These are phyloP conservation scores for Bombyx mori DNA, from an alignment of 1,140 invertebrate species.

Conservation along the genomic window ASM3026992v2 NC_085116.1:11369501-11370000, in stretches of 20 bases:
- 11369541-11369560: conserved; percentile 61
- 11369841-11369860: background rate
- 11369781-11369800: conserved; percentile 37
- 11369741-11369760: conserved; percentile 50
- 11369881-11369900: conserved; percentile 1
- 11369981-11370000: no score
- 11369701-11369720: conserved; percentile 40
- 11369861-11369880: background rate
- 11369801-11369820: conserved; percentile 42
- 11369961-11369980: no score
- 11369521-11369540: conserved; percentile 64
- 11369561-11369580: conserved; percentile 56
- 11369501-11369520: conserved; percentile 64
- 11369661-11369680: conserved; percentile 34
- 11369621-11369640: no score
- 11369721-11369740: conserved; percentile 44
- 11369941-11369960: no score
- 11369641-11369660: conserved; percentile 3
- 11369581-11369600: conserved; percentile 4
- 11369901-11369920: background rate
- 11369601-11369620: no score
- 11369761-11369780: conserved; percentile 41
- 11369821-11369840: conserved; percentile 26
- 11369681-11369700: conserved; percentile 32
- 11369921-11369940: background rate